phyloP scores from a whole-genome alignment of 2,113 vertebrate species.

The Cyprinodon tularosa region DNA sequence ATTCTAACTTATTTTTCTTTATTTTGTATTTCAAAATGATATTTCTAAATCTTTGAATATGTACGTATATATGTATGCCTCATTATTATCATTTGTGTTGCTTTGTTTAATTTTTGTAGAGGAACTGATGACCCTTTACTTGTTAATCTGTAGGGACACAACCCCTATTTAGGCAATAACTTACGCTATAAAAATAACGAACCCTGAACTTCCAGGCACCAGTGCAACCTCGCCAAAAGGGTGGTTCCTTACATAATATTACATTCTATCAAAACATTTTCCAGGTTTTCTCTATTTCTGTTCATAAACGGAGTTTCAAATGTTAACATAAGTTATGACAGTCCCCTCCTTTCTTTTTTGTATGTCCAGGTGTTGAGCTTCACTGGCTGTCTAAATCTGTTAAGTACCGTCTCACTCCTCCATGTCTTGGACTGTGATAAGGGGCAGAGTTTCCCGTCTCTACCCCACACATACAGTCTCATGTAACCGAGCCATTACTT shows the following conservation, averaged over 20 bases:
- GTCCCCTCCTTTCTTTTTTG: conserved; percentile 49
- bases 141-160: too few species aligned
- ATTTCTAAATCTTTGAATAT: too few species aligned
- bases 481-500: conserved; percentile 69
- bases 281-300: conserved; percentile 33
- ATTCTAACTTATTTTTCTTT: too few species aligned
- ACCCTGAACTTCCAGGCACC: neutral
- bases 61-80: too few species aligned
- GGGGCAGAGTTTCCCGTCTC: conserved; percentile 57
- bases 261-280: neutral
- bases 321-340: conserved; percentile 65
- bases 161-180: too few species aligned
- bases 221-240: neutral
- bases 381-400: conserved; percentile 74
- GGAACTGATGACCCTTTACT: too few species aligned
- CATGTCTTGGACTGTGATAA: conserved; percentile 65
- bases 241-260: too few species aligned
- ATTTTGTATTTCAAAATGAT: too few species aligned
- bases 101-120: too few species aligned
- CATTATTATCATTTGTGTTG: too few species aligned
- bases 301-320: conserved; percentile 27
- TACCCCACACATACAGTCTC: conserved; percentile 71
- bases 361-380: conserved; percentile 75
- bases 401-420: conserved; percentile 70
- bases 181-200: neutral